Conservation (phyloP, 2,888 invertebrate species). For the Melipona bicolor region DNA sequence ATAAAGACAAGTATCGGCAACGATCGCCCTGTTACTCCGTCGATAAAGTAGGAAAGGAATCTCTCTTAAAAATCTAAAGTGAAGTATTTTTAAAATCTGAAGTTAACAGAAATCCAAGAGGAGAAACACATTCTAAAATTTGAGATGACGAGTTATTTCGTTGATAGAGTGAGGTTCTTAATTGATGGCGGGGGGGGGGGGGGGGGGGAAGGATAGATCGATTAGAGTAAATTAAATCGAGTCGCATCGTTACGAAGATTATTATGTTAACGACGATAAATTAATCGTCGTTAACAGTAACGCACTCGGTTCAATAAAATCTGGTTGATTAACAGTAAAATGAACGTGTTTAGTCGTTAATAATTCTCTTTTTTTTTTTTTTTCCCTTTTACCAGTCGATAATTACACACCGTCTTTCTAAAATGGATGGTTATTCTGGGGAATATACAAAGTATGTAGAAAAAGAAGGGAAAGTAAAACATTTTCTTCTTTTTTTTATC, state of each 20-base stretch:
- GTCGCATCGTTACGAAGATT: conserved; percentile 70
- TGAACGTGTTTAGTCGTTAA: conserved; percentile 68
- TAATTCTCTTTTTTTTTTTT: conserved; percentile 39
- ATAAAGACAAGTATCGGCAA: not conserved
- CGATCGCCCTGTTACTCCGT: not conserved
- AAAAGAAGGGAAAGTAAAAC: conserved; percentile 75
- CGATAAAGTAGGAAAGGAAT: not conserved
- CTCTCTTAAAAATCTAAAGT: not conserved
- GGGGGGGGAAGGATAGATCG: no score
- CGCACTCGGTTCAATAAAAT: conserved; percentile 71
- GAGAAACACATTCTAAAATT: not conserved
- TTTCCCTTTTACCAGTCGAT: conserved; percentile 59
- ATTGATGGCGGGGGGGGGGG: no score
- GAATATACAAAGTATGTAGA: conserved; percentile 79
- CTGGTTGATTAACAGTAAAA: conserved; percentile 71
- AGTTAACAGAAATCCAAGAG: not conserved
- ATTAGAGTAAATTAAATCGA: conserved; percentile 53
- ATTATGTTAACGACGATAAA: conserved; percentile 37
- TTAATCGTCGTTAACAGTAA: conserved; percentile 29
- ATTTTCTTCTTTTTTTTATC: conserved; percentile 36
- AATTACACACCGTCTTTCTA: conserved; percentile 70
- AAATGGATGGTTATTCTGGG: conserved; percentile 42
- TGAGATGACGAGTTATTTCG: no score
- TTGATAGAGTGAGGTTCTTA: no score
- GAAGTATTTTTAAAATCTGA: no score